These are phyloP conservation scores for Heterochromis multidens DNA, from an alignment of 2,113 vertebrate genomes.

Conservation along the genomic window DNA sequence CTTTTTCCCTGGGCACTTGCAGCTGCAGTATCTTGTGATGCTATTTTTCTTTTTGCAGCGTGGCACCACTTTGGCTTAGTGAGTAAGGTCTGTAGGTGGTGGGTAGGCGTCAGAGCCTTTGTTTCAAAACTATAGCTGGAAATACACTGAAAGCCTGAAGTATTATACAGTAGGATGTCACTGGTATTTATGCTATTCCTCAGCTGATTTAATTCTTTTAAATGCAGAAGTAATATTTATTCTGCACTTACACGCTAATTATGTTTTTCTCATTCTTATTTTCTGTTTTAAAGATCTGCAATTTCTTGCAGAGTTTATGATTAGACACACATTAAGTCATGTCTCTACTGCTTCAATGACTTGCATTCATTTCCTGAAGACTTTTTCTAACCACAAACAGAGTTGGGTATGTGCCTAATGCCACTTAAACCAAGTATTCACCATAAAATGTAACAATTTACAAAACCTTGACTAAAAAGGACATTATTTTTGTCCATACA, in stretches of 20 bases:
- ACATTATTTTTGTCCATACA: neutral
- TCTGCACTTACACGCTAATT: neutral
- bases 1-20: neutral
- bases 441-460: neutral
- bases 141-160: neutral
- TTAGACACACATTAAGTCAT: neutral
- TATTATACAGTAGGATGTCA: neutral
- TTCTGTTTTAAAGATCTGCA: neutral
- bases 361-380: neutral
- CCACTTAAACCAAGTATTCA: neutral
- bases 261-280: neutral
- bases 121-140: neutral
- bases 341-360: neutral
- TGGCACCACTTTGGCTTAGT: neutral
- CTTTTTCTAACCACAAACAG: neutral
- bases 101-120: neutral
- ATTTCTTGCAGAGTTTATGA: neutral
- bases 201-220: neutral
- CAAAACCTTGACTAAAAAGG: neutral
- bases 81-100: neutral
- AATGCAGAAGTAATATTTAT: neutral
- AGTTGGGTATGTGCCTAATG: neutral
- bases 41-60: neutral
- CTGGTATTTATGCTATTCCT: neutral
- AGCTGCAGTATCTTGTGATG: neutral